Evolutionary conservation across 1,140 invertebrate genomes (phyloP).

Genomic region (Rhagoletis zephyria): DNA sequence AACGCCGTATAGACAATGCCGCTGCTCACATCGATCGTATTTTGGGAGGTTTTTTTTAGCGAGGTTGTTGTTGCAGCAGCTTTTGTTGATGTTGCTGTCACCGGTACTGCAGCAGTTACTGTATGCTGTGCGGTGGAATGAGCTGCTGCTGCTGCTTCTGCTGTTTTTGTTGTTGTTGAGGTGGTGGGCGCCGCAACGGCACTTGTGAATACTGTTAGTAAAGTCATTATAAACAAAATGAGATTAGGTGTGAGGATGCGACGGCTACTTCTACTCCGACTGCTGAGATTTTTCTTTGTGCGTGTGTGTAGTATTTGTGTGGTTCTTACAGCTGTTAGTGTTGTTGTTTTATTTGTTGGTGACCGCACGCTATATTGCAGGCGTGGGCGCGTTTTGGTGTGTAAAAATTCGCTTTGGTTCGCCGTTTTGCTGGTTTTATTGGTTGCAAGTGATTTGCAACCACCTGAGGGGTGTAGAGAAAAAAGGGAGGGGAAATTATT

Average conservation of each 20-base stretch:
- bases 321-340: background rate
- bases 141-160: background rate
- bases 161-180: slow-evolving; percentile 5
- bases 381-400: slow-evolving; percentile 59
- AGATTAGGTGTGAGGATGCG: background rate
- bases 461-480: background rate
- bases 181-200: background rate
- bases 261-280: background rate
- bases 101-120: background rate
- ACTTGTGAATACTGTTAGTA: background rate
- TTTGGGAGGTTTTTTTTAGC: background rate
- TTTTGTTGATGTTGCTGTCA: slow-evolving; percentile 32
- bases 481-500: background rate
- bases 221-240: slow-evolving; percentile 6
- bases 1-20: background rate
- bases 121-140: slow-evolving; percentile 21
- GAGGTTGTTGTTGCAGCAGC: background rate
- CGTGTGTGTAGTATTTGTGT: slow-evolving; percentile 12
- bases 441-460: slow-evolving; percentile 55
- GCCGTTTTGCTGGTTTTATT: slow-evolving; percentile 55
- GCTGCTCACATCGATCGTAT: slow-evolving; percentile 33
- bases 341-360: slow-evolving; percentile 24
- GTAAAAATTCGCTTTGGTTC: slow-evolving; percentile 56
- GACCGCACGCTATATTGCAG: background rate
- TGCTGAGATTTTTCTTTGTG: background rate